Percentiles rank a stretch among this genome's conserved stretches.
Conservation (phyloP, 2,888 invertebrate species). For the Drosophila mayaguana region DNA sequence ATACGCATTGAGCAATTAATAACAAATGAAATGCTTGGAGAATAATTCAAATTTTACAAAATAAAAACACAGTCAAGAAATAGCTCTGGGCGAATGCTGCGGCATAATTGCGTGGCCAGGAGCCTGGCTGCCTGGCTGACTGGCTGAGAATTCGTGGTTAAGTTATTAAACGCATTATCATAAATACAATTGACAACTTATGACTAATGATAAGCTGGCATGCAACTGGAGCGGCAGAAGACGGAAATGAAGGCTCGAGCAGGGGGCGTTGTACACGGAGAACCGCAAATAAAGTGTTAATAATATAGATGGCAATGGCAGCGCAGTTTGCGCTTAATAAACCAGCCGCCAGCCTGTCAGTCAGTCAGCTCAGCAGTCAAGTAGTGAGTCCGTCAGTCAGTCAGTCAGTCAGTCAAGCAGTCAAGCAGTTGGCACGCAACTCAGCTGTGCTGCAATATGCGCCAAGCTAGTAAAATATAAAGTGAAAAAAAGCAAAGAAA, state of each 20-base stretch:
- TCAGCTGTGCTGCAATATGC: constrained; percentile 51
- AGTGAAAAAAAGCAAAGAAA: constrained; percentile 66
- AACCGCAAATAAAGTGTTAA: constrained; percentile 78
- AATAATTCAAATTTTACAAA: constrained; percentile 31
- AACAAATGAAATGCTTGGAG: constrained; percentile 34
- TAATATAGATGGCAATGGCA: constrained; percentile 78
- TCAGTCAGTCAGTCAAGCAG: constrained; percentile 24
- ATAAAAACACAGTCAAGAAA: constrained; percentile 27
- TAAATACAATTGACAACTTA: constrained; percentile 80
- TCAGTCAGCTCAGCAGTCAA: constrained; percentile 37
- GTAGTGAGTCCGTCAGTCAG: neutral
- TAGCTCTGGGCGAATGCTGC: constrained; percentile 27
- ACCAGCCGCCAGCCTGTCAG: constrained; percentile 56
- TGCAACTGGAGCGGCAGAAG: constrained; percentile 63
- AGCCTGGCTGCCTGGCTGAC: neutral
- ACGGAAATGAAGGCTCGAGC: neutral
- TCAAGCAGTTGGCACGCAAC: constrained; percentile 63
- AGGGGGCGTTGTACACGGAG: constrained; percentile 2
- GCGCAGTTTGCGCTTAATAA: constrained; percentile 80
- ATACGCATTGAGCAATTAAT: constrained; percentile 48
- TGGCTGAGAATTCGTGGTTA: constrained; percentile 62
- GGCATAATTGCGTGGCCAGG: constrained; percentile 20
- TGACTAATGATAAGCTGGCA: constrained; percentile 79
- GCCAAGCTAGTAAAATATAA: constrained; percentile 44
- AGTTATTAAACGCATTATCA: constrained; percentile 79